Evolutionary conservation across 2,113 vertebrate genomes (phyloP).

Genomic region (Leptodactylus fuscus): DNA sequence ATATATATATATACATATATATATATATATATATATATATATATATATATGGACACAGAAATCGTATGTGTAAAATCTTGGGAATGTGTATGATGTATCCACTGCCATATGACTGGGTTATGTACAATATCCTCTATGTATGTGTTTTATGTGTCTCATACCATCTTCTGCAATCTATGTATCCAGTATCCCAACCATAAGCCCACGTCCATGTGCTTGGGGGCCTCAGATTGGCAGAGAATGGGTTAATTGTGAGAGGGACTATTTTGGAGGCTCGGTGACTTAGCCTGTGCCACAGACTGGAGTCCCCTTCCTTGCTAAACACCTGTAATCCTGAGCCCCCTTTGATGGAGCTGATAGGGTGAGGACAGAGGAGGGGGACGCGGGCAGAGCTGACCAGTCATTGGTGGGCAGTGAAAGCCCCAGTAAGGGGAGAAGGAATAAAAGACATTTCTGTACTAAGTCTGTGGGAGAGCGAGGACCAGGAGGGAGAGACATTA

Average conservation of each 20-base stretch:
- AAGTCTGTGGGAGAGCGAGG: conserved; percentile 23
- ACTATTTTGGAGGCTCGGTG: not conserved
- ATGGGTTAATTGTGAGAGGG: not conserved
- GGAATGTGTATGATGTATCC: too few relatives aligned
- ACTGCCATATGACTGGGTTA: too few relatives aligned
- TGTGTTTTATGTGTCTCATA: too few relatives aligned
- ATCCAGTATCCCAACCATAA: too few relatives aligned
- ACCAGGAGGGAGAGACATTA: conserved; percentile 1
- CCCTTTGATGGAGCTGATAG: conserved; percentile 26
- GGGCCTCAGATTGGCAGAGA: too few relatives aligned
- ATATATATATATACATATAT: too few relatives aligned
- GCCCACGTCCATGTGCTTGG: too few relatives aligned
- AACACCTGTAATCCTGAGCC: conserved; percentile 39
- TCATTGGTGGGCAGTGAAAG: conserved; percentile 46
- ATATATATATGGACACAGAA: too few relatives aligned
- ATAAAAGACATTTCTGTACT: conserved; percentile 36
- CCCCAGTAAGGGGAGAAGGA: conserved; percentile 27
- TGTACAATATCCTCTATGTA: too few relatives aligned
- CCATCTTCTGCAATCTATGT: too few relatives aligned
- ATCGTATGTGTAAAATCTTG: too few relatives aligned
- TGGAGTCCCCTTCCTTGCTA: not conserved
- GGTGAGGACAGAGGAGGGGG: conserved; percentile 21
- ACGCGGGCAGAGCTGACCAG: not conserved
- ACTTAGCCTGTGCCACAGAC: not conserved
- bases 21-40: too few relatives aligned